phyloP scores from a whole-genome alignment of 2,888 invertebrate species.

The Eupelmus urozonus region DNA sequence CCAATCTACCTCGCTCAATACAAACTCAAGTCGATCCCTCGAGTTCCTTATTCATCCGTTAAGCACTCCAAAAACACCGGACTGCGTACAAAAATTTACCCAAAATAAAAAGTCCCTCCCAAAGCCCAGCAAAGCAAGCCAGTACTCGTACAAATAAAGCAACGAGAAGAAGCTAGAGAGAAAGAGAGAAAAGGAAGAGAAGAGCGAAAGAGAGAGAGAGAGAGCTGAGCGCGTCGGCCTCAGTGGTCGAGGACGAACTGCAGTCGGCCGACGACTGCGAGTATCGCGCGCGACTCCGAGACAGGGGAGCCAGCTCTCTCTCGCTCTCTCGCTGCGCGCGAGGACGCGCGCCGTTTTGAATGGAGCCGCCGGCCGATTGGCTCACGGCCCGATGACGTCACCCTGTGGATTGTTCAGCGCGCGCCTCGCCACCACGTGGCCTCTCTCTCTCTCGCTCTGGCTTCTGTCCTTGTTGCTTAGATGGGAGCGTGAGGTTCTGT shows the following conservation, averaged over 20 bases:
- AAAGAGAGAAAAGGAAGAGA: neutral
- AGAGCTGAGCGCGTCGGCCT: constrained; percentile 62
- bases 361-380: constrained; percentile 84
- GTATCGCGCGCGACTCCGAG: too few species aligned
- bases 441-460: too few species aligned
- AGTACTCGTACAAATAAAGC: too few species aligned
- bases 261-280: constrained; percentile 75
- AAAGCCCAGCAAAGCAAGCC: too few species aligned
- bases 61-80: neutral
- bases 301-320: too few species aligned
- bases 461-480: too few species aligned
- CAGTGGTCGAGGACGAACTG: constrained; percentile 76
- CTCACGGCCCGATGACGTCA: constrained; percentile 83
- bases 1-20: too few species aligned
- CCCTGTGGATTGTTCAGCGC: constrained; percentile 85
- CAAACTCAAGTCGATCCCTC: constrained; percentile 9
- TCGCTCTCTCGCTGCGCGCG: too few species aligned
- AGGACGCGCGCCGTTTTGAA: constrained; percentile 78
- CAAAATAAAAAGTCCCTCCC: too few species aligned
- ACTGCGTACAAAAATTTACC: too few species aligned
- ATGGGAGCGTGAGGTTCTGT: too few species aligned
- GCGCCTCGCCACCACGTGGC: constrained; percentile 77
- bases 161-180: neutral
- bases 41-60: neutral
- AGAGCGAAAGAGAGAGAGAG: neutral